These are phyloP conservation scores for Esperia sulphurella DNA, from an alignment of 2,888 invertebrate species.

Conservation along the genomic window DNA sequence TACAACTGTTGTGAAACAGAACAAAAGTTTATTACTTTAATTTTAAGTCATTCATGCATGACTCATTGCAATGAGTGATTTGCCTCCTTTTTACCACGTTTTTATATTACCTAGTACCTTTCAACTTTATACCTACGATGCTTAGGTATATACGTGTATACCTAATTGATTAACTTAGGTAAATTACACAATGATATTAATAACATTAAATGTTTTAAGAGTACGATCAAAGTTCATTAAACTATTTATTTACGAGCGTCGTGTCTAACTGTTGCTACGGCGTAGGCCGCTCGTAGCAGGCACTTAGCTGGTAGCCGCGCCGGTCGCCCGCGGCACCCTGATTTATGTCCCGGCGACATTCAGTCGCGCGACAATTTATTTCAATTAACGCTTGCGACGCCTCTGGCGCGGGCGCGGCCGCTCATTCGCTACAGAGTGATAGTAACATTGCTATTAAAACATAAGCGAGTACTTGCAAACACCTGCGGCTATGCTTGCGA, in stretches of 20 bases:
- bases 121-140: too few species aligned
- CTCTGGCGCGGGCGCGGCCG: slow-evolving; percentile 28
- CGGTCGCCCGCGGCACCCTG: slow-evolving; percentile 72
- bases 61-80: too few species aligned
- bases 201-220: too few species aligned
- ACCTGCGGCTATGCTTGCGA: background rate
- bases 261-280: slow-evolving; percentile 1
- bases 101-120: too few species aligned
- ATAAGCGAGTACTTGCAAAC: background rate
- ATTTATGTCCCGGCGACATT: slow-evolving; percentile 71
- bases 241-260: background rate
- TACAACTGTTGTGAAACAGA: too few species aligned
- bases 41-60: too few species aligned
- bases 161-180: too few species aligned
- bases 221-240: too few species aligned
- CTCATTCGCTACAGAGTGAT: slow-evolving; percentile 16
- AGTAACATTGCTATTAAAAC: background rate
- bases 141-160: too few species aligned
- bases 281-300: slow-evolving; percentile 45
- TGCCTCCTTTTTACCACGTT: too few species aligned
- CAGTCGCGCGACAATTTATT: slow-evolving; percentile 75
- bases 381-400: slow-evolving; percentile 68
- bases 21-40: too few species aligned
- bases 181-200: too few species aligned
- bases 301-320: slow-evolving; percentile 75